Base-by-base conservation (phyloP, 1,140 invertebrate genomes). In the Chrysomallon squamiferum region DNA sequence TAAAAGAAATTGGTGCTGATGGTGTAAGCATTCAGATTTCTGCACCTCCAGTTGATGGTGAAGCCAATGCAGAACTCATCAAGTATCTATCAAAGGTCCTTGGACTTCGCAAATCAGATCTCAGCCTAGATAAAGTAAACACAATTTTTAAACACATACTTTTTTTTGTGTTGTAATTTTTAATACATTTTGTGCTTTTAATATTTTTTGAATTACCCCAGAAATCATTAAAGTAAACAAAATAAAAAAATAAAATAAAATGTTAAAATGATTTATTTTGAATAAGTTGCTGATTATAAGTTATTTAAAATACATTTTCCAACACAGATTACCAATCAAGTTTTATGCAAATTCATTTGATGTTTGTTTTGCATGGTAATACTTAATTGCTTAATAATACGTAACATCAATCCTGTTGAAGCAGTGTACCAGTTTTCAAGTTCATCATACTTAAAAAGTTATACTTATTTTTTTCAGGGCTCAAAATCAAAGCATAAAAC, bases 31-130 rank as follows among this genome's bases (percentile, higher is more conserved):
- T 93, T 45, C 91, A 92, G 78, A 92, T 93, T 71, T 88, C 88
- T 62, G 92, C 92, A 3, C 91, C 92, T 30, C 91, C 92, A 3
- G 88, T 90, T 4, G 92, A 93, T 78, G 92, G 92, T 3, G 91
- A 92, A 85, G 92, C 92, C 6, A 93, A 93, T 75, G 87, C 88
- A 41, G 92, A 92, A 79, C 86, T 93, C 9, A 82, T 93, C 0
- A 91, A 91, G 84, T 93, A 89, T 77, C 79, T 93, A 18, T 87
- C 92, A 0, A 87, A 89, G 69, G 76, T 92, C 32, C 81, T 93
- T 11, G 88, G 87, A 20, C 69, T 93, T 0, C 88, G 88, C 68
- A 93, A 93, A 83, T 91, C 89, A 65, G 89, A 91, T 65, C 85
- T 93, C 1, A 85, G 85, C 1, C 78, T 93, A 41, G 90, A 92